Percentiles rank a stretch among this genome's conserved stretches.
These are phyloP conservation scores for Sclerodermus sp. DNA, from an alignment of 2,888 invertebrate species.

Conservation along the genomic window DNA sequence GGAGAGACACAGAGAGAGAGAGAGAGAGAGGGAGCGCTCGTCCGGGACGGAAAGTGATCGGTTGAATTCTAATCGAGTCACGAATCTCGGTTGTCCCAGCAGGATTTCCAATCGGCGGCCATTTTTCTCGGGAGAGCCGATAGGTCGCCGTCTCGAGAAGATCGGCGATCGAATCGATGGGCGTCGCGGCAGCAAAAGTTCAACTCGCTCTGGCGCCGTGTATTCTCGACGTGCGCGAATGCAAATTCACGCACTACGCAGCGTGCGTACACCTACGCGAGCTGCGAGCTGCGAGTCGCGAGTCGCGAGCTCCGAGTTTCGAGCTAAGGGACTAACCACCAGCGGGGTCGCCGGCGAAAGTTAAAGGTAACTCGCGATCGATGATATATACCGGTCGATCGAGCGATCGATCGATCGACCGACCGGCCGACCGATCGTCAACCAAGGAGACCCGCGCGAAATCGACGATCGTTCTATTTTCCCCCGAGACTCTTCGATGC, in stretches of 20 bases:
- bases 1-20: too few species aligned
- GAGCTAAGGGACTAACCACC: background rate
- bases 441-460: too few species aligned
- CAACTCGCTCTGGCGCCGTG: slow-evolving; percentile 29
- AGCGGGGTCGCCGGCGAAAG: background rate
- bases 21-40: too few species aligned
- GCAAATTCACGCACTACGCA: slow-evolving; percentile 4
- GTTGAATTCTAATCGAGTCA: too few species aligned
- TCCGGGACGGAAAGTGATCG: too few species aligned
- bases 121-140: too few species aligned
- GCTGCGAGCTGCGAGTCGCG: background rate
- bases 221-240: slow-evolving; percentile 1
- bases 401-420: too few species aligned
- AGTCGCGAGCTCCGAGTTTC: background rate
- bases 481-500: too few species aligned
- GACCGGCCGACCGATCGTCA: too few species aligned
- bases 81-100: too few species aligned
- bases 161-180: slow-evolving; percentile 31
- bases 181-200: slow-evolving; percentile 31
- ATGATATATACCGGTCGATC: background rate
- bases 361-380: background rate
- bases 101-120: too few species aligned
- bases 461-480: too few species aligned
- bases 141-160: slow-evolving; percentile 28
- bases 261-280: background rate